Evolutionary conservation across 2,797 vertebrate species (phyloP), one percentile per base, ranked within the genome.

Genomic region (Notolabrus celidotus): DNA sequence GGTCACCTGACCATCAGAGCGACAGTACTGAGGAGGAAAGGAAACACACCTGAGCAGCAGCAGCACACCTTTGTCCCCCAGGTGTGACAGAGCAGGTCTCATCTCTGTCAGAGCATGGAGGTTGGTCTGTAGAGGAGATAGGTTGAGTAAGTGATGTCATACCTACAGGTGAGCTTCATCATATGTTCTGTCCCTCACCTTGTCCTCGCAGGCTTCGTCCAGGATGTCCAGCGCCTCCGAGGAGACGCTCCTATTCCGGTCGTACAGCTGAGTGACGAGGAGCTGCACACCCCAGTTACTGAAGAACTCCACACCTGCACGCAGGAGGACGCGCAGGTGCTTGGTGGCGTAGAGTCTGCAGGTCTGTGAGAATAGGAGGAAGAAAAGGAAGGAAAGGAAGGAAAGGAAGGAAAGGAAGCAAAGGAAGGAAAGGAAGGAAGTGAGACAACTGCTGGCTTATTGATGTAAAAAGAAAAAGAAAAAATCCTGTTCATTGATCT

Each of bases 241-340:
- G 67, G 95, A 96, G 86, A 97, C 92, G 17, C 92, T 94, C 92
- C 96, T 96, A 89, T 94, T 96, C 90, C 95, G 95, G 90, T 97
- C 96, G 19, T 97, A 95, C 55, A 97, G 93, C 75, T 97, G 96
- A 42, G 96, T 97, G 83, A 96, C 96, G 58, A 97, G 87, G 82
- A 97, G 92, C 75, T 97, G 96, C 52, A 97, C 96, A 58, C 96
- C 96, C 96, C 96, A 97, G 77, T 95, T 97, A 84, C 96, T 97
- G 90, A 97, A 97, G 89, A 97, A 97, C 86, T 97, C 96, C 31
- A 97, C 96, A 15, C 95, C 96, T n/a, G 96, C 96, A 69, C 96
- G 94, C 67, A 97, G 87, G 34, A 97, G 88, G 34, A 97, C 96
- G 39, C 96, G 49, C 61, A 97, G 92, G 72, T 97, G 96, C 88